Evolutionary conservation across 2,113 vertebrate species (phyloP), one percentile per base, ranked within the genome.

Genomic region (Marcusenius ussheri): DNA sequence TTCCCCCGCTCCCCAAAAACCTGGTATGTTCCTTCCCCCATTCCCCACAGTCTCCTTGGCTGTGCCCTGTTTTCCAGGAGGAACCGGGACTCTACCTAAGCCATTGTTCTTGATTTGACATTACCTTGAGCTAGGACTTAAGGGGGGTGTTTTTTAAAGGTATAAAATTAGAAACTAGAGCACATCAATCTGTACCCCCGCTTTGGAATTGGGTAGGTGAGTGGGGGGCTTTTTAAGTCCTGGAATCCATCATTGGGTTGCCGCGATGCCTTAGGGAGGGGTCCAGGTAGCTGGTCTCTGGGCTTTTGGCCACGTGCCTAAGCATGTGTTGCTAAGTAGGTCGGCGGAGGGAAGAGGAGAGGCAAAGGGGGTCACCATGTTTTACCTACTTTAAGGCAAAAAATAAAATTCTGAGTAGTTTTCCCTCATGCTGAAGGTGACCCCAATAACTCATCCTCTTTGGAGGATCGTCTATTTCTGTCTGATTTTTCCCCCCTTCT

Each of bases 141-240:
- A 93, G 94, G 89, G 92, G 93, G 94, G 93, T 94, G 93, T 95
- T 92, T 87, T 87, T 87, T 53, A 39, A 93, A 90, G 94, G 94
- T 96, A 93, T 94, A 95, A 96, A 96, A 94, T 96, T 96, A 96
- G 96, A 96, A 96, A 96, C 92, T 95, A 93, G 95, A 96, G 94
- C 96, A 96, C 94, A 94, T 95, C 95, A 96, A 95, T 95, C 95
- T 94, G 95, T 92, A 95, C 95, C 95, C 95, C 95, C 94, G 91
- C 93, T 95, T 95, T 93, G 93, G 93, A 94, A 95, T 93, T 93
- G 92, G 62, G 77, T 74, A 74, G 45, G 70, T 49, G 89, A 50
- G 74, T 80, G 94, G 95, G 93, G 93, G 92, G 90, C 90, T 91
- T 92, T 90, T 92, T 93, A 92, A 94, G 93, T 94, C 93, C 93